A percentile compares a stretch with the other conserved stretches of the same genome.
Evolutionary conservation across 2,888 invertebrate genomes (phyloP).

Genomic region (Cephalotes varians): DNA sequence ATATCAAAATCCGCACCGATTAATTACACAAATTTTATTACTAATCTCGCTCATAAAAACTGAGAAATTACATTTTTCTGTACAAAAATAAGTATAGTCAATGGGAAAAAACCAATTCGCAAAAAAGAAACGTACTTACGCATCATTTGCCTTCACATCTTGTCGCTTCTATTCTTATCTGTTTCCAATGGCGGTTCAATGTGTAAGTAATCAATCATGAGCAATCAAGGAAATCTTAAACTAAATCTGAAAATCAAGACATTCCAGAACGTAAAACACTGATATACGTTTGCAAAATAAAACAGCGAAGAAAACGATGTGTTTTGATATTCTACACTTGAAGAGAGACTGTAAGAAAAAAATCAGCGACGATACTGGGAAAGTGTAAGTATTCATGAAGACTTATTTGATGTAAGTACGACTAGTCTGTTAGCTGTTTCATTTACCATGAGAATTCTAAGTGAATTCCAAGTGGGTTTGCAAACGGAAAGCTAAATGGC

Average conservation of each 20-base stretch:
- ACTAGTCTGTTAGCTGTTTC: slow-evolving; percentile 34
- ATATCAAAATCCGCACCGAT: neutral
- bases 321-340: slow-evolving; percentile 1
- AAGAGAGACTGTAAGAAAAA: slow-evolving; percentile 8
- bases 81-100: neutral
- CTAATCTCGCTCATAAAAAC: neutral
- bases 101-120: neutral
- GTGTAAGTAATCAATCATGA: slow-evolving; percentile 25
- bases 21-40: neutral
- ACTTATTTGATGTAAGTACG: neutral
- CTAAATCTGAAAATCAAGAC: neutral
- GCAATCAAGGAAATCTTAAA: neutral
- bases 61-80: neutral
- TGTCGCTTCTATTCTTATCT: neutral
- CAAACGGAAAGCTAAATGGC: slow-evolving; percentile 62
- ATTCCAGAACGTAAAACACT: neutral
- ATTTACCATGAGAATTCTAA: slow-evolving; percentile 72
- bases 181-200: neutral
- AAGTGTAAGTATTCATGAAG: slow-evolving; percentile 20
- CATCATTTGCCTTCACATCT: slow-evolving; percentile 7
- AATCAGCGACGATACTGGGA: slow-evolving; percentile 13
- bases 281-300: neutral
- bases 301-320: neutral
- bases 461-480: slow-evolving; percentile 70
- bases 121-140: slow-evolving; percentile 12